Conservation (phyloP, 2,113 vertebrate species). For the Pimephales promelas region DNA sequence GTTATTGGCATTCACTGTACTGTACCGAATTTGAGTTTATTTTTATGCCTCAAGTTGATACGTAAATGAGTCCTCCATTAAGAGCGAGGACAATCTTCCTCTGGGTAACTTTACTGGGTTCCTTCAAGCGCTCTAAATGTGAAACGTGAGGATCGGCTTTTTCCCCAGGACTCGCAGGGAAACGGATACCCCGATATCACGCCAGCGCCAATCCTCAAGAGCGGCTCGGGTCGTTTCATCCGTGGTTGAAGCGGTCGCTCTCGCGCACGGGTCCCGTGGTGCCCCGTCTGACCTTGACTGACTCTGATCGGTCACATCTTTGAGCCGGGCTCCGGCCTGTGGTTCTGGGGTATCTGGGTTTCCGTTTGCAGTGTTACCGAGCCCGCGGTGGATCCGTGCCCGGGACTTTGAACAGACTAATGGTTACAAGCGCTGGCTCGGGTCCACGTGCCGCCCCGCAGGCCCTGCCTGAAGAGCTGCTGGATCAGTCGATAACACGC, state of each 20-base stretch:
- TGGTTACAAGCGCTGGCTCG: slow-evolving; percentile 71
- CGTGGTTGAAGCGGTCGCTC: neutral
- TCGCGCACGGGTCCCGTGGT: neutral
- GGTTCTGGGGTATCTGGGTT: slow-evolving; percentile 66
- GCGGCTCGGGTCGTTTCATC: slow-evolving; percentile 1
- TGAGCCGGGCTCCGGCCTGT: neutral
- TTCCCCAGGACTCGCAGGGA: neutral
- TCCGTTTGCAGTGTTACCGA: slow-evolving; percentile 64
- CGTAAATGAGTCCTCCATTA: neutral
- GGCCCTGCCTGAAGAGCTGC: slow-evolving; percentile 73
- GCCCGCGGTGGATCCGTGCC: slow-evolving; percentile 59
- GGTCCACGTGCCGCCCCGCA: slow-evolving; percentile 74
- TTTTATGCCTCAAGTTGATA: neutral
- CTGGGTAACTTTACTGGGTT: neutral
- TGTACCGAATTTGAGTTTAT: neutral
- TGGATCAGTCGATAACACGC: slow-evolving; percentile 77
- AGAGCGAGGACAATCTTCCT: neutral
- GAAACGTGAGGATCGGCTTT: slow-evolving; percentile 6
- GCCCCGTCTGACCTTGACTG: slow-evolving; percentile 64
- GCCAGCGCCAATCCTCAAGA: slow-evolving; percentile 19
- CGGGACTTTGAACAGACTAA: slow-evolving; percentile 68
- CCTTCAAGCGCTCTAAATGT: neutral
- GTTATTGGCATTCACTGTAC: neutral
- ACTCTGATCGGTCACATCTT: slow-evolving; percentile 40
- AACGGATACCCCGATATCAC: slow-evolving; percentile 30